Percentiles rank a stretch among this genome's conserved stretches.
These are phyloP conservation scores for Astyanax mexicanus DNA, from an alignment of 2,797 vertebrate species.

Conservation along the genomic window DNA sequence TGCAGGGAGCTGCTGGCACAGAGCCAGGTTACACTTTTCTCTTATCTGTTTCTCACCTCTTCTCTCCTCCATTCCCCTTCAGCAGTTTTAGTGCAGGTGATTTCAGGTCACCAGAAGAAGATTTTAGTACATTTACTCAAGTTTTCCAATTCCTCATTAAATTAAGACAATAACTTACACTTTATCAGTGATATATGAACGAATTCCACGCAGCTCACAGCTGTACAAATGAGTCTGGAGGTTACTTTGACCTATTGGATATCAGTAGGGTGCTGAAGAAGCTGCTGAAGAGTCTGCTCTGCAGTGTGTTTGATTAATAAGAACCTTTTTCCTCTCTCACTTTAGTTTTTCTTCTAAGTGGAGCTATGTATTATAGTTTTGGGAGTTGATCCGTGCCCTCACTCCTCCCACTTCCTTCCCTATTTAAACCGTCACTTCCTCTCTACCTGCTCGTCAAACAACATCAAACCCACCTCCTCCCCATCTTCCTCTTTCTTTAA, in stretches of 20 bases:
- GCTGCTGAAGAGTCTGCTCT: not conserved
- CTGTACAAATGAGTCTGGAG: slow-evolving; percentile 38
- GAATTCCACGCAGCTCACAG: slow-evolving; percentile 23
- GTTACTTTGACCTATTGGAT: slow-evolving; percentile 48
- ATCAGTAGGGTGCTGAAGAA: slow-evolving; percentile 36
- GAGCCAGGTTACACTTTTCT: slow-evolving; percentile 28
- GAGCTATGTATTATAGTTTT: too few species aligned
- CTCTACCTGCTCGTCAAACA: too few species aligned
- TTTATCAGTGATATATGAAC: slow-evolving; percentile 24
- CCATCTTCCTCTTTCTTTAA: too few species aligned
- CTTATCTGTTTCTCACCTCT: slow-evolving; percentile 15
- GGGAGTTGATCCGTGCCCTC: too few species aligned
- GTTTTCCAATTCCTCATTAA: slow-evolving; percentile 40
- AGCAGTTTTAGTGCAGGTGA: not conserved
- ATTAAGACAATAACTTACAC: slow-evolving; percentile 35
- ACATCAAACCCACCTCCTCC: too few species aligned
- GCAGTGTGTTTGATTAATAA: slow-evolving; percentile 39
- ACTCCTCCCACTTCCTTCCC: too few species aligned
- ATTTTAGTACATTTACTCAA: slow-evolving; percentile 40
- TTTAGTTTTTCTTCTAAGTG: too few species aligned
- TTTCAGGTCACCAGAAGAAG: slow-evolving; percentile 29
- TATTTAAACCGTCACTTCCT: too few species aligned
- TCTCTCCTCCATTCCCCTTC: slow-evolving; percentile 8
- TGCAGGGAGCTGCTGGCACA: slow-evolving; percentile 28
- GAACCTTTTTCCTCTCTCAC: not conserved